Evolutionary conservation across 2,113 vertebrate genomes (phyloP).

Genomic region (Vimba vimba): DNA sequence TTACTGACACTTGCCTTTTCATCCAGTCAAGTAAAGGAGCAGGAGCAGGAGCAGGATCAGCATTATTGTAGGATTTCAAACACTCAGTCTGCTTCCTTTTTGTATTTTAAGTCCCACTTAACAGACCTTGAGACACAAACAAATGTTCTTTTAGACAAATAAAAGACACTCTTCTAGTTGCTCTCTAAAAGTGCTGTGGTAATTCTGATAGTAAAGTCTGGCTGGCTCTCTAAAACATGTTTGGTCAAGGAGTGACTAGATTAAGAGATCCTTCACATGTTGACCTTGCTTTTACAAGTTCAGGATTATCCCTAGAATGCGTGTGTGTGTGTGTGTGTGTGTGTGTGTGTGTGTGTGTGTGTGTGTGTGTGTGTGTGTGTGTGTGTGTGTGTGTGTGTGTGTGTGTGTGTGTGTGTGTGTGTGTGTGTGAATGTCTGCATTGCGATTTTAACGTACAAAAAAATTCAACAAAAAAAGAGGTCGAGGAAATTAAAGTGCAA

Average conservation of each 20-base stretch:
- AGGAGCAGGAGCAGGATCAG: neutral
- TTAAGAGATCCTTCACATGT: conserved; percentile 12
- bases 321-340: neutral
- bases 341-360: too few species aligned
- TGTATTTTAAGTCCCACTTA: too few species aligned
- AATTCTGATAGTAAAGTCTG: neutral
- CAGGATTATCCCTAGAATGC: conserved; percentile 31
- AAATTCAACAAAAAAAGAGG: neutral
- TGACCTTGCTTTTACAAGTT: conserved; percentile 13
- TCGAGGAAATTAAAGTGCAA: neutral
- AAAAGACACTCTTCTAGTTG: too few species aligned
- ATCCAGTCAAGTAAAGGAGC: neutral
- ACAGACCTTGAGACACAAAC: conserved; percentile 5
- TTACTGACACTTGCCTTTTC: too few species aligned
- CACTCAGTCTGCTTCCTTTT: neutral
- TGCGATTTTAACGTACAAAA: neutral
- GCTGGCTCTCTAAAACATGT: neutral
- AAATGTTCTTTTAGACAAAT: neutral
- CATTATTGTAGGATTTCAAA: neutral
- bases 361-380: too few species aligned
- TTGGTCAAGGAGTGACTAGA: neutral
- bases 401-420: too few species aligned
- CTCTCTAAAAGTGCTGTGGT: too few species aligned
- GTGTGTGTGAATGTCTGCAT: too few species aligned
- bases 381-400: too few species aligned